phyloP scores from a whole-genome alignment of 2,888 invertebrate genomes.

The Ochropleura leucogaster region DNA sequence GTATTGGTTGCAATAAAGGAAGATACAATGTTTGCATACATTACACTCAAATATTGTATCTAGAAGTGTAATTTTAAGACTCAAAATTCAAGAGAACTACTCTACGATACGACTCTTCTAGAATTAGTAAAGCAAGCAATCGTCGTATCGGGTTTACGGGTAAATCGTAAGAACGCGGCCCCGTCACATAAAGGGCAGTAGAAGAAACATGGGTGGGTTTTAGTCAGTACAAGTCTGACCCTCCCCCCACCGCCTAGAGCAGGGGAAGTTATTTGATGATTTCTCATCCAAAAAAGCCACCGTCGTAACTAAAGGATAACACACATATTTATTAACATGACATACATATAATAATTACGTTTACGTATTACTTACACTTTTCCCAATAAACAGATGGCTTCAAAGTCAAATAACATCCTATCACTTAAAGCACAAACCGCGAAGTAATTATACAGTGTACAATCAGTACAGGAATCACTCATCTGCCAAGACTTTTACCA shows the following conservation, averaged over 20 bases:
- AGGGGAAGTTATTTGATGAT: too few relatives aligned
- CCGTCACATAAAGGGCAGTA: too few relatives aligned
- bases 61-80: neutral
- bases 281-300: neutral
- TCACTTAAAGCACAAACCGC: neutral
- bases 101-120: neutral
- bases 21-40: slow-evolving; percentile 23
- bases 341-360: neutral
- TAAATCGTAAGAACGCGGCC: too few relatives aligned
- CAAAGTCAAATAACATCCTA: neutral
- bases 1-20: neutral
- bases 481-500: too few relatives aligned
- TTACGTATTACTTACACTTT: slow-evolving; percentile 14
- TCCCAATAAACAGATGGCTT: neutral
- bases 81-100: neutral
- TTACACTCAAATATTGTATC: neutral
- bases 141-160: neutral
- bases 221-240: too few relatives aligned
- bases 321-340: neutral
- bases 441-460: neutral
- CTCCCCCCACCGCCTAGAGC: too few relatives aligned
- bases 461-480: neutral
- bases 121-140: neutral
- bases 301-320: neutral
- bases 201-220: too few relatives aligned